phyloP scores from a whole-genome alignment of 2,113 vertebrate genomes.

The Orcinus orca region DNA sequence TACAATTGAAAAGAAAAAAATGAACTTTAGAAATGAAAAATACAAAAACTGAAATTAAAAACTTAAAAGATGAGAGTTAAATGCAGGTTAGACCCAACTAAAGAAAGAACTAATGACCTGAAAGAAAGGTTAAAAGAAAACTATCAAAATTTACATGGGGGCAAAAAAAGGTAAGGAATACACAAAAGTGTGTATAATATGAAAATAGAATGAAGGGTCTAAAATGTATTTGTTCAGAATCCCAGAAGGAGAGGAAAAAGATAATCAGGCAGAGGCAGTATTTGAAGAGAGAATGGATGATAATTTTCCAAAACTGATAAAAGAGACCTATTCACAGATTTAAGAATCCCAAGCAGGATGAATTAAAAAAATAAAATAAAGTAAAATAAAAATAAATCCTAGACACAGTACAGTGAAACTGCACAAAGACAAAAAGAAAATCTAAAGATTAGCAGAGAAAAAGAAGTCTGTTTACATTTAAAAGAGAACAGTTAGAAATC shows the following conservation, averaged over 20 bases:
- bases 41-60: neutral
- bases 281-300: neutral
- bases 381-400: neutral
- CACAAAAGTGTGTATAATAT: neutral
- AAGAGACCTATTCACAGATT: neutral
- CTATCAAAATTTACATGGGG: neutral
- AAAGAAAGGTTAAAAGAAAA: neutral
- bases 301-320: neutral
- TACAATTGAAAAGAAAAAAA: conserved; percentile 5
- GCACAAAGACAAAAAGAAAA: neutral
- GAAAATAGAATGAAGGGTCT: neutral
- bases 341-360: neutral
- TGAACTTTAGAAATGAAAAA: conserved; percentile 1
- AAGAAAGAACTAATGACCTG: neutral
- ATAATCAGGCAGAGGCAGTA: neutral
- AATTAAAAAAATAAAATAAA: neutral
- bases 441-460: neutral
- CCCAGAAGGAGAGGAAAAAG: neutral
- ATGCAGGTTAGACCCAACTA: neutral
- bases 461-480: neutral
- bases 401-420: neutral
- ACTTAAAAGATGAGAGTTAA: neutral
- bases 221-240: conserved; percentile 1
- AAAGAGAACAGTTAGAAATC: neutral
- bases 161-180: neutral